Conservation (phyloP, 2,113 vertebrate species). For the Aptenodytes forsteri region DNA sequence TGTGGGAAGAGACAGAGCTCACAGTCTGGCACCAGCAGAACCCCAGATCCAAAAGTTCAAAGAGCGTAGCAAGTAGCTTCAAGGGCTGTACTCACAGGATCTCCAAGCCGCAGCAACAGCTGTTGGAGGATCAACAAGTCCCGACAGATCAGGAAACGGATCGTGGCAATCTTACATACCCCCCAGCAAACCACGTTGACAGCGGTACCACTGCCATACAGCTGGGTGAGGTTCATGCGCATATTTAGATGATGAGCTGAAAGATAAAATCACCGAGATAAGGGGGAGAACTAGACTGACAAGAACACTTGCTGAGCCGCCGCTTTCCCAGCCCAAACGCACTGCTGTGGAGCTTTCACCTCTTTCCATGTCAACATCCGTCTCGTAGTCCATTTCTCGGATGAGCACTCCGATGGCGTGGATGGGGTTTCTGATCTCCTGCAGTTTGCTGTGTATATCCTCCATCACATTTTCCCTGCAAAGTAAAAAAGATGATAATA, state of each 20-base stretch:
- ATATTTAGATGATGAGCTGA: constrained; percentile 79
- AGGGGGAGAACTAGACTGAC: background rate
- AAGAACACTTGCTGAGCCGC: background rate
- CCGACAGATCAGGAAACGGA: constrained; percentile 86
- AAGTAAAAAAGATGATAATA: rapidly evolving
- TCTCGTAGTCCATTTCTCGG: constrained; percentile 93
- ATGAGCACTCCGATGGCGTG: constrained; percentile 84
- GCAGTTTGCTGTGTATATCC: constrained; percentile 90
- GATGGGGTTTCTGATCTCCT: constrained; percentile 86
- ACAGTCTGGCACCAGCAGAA: background rate
- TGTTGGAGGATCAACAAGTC: constrained; percentile 93
- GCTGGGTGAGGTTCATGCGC: constrained; percentile 84
- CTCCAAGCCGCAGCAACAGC: constrained; percentile 82
- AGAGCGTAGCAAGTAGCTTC: rapidly evolving
- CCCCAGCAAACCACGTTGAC: constrained; percentile 80
- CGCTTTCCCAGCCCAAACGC: background rate
- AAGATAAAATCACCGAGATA: background rate
- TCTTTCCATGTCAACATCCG: constrained; percentile 77
- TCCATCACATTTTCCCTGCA: constrained; percentile 83
- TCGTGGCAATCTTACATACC: constrained; percentile 80
- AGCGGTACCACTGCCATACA: constrained; percentile 82
- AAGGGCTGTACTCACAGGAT: constrained; percentile 78
- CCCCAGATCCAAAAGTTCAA: background rate
- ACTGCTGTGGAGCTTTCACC: background rate
- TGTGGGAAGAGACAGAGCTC: background rate